Conservation (phyloP, 2,797 vertebrate species). For the Hemibagrus guttatus region DNA sequence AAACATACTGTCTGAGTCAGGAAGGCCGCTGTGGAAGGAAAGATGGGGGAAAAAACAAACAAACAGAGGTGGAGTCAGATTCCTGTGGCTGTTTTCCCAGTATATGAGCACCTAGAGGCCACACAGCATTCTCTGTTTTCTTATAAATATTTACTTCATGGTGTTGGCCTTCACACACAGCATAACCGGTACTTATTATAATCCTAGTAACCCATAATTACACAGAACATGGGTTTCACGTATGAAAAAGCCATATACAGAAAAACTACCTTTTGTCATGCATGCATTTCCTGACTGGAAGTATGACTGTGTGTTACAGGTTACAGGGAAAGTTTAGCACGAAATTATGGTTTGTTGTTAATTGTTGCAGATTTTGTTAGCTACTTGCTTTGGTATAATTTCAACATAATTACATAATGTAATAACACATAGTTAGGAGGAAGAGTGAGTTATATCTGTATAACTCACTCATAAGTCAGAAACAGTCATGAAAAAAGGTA, state of each 20-base stretch:
- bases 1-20: slow-evolving; percentile 98
- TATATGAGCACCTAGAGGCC: neutral
- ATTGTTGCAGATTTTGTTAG: neutral
- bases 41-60: slow-evolving; percentile 15
- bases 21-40: slow-evolving; percentile 86
- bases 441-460: too few species aligned
- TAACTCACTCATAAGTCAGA: neutral
- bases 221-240: neutral
- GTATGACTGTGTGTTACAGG: neutral
- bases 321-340: neutral
- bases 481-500: neutral
- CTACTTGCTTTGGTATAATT: neutral
- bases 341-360: neutral
- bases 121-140: neutral
- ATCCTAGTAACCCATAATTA: slow-evolving; percentile 4
- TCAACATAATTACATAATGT: neutral
- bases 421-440: too few species aligned
- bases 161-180: too few species aligned
- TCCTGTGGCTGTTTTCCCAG: neutral
- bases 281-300: neutral
- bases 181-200: neutral
- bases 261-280: neutral
- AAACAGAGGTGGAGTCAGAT: neutral
- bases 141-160: slow-evolving; percentile 13
- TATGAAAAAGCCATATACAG: too few species aligned